Evolutionary conservation across 2,113 vertebrate species (phyloP).

Genomic region (Xiphophorus couchianus): DNA sequence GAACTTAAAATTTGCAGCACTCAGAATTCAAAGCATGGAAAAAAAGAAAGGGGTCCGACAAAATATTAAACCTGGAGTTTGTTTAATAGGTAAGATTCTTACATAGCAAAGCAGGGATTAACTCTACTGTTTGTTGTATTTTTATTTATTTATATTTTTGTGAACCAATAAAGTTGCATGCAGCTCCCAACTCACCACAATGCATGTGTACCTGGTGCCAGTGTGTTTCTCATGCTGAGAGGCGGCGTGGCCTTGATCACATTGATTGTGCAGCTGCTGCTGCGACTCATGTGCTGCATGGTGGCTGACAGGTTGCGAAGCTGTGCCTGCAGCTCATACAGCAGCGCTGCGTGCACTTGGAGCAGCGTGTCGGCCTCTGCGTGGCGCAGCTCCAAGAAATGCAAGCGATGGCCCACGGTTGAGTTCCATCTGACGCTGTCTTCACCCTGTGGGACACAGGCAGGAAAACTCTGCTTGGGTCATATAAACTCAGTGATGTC

Average conservation of each 20-base stretch:
- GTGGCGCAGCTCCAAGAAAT: conserved; percentile 76
- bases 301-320: conserved; percentile 78
- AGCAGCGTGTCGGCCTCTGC: conserved; percentile 75
- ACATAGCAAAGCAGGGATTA: background rate
- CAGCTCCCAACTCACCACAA: conserved; percentile 12
- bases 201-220: conserved; percentile 42
- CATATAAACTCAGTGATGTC: too few species aligned
- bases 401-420: conserved; percentile 71
- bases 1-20: too few species aligned
- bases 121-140: background rate
- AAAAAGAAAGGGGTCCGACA: too few species aligned
- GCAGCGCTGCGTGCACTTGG: conserved; percentile 79
- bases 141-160: background rate
- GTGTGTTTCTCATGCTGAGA: conserved; percentile 32
- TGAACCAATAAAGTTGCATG: background rate
- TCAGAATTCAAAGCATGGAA: too few species aligned
- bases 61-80: too few species aligned
- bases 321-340: conserved; percentile 82
- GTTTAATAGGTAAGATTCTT: too few species aligned
- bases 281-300: conserved; percentile 62
- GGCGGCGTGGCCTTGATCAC: conserved; percentile 23
- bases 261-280: conserved; percentile 70
- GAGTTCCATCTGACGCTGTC: conserved; percentile 57
- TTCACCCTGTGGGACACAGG: conserved; percentile 66
- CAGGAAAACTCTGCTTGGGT: too few species aligned